Percentiles rank a stretch among this genome's conserved stretches.
Conservation (phyloP, 2,888 invertebrate species). For the Lathronympha strigana region DNA sequence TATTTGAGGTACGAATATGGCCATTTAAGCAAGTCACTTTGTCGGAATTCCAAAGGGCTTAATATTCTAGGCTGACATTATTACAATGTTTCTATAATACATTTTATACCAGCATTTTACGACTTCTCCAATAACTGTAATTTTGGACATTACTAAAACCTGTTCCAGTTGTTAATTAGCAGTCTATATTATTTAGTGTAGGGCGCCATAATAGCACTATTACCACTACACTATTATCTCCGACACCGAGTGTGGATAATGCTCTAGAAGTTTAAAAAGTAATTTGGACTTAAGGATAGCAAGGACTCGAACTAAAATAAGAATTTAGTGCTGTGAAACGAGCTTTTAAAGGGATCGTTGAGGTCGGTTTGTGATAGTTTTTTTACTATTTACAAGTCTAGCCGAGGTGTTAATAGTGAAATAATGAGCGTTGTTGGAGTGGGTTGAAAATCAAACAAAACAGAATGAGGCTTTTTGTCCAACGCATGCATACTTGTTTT, state of each 20-base stretch:
- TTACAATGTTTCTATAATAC: neutral
- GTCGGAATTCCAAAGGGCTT: too few species aligned
- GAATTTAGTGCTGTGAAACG: conserved; percentile 37
- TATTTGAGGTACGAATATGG: too few species aligned
- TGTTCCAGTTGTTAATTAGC: conserved; percentile 34
- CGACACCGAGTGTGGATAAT: conserved; percentile 47
- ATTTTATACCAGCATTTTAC: neutral
- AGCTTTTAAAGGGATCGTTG: conserved; percentile 22
- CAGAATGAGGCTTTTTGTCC: too few species aligned
- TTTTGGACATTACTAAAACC: conserved; percentile 35
- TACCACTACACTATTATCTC: conserved; percentile 50
- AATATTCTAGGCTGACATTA: too few species aligned
- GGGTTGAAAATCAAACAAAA: neutral
- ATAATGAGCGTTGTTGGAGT: conserved; percentile 19
- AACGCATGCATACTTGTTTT: too few species aligned
- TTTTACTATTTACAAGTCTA: conserved; percentile 30
- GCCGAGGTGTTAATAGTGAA: conserved; percentile 20
- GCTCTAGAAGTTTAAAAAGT: conserved; percentile 43
- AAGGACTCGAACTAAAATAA: conserved; percentile 29
- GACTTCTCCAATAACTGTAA: neutral
- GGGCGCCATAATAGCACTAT: conserved; percentile 49
- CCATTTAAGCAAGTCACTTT: too few species aligned
- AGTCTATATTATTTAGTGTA: conserved; percentile 46
- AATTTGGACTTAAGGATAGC: conserved; percentile 42
- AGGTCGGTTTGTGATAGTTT: conserved; percentile 23